phyloP scores from a whole-genome alignment of 2,888 invertebrate species.

The Aphelenchoides bicaudatus region DNA sequence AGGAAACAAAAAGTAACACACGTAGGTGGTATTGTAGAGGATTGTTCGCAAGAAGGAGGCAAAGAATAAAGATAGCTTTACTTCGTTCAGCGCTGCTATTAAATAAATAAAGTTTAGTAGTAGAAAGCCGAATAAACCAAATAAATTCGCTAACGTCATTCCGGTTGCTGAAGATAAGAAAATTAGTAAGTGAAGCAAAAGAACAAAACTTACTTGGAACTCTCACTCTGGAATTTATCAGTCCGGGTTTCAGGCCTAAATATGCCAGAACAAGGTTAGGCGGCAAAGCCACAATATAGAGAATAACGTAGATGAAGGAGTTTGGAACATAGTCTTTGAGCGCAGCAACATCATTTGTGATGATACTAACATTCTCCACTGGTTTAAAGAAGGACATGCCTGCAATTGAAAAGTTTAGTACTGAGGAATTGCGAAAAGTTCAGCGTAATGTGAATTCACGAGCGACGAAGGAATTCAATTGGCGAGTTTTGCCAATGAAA shows the following conservation, averaged over 20 bases:
- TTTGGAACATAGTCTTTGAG: constrained; percentile 38
- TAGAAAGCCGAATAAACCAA: constrained; percentile 40
- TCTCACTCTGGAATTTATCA: constrained; percentile 42
- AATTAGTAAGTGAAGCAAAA: constrained; percentile 15
- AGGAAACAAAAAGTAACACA: constrained; percentile 37
- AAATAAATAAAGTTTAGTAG: constrained; percentile 39
- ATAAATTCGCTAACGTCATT: constrained; percentile 42
- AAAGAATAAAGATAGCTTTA: constrained; percentile 36
- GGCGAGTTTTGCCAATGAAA: too few relatives aligned
- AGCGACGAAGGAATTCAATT: too few relatives aligned
- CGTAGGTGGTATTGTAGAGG: constrained; percentile 42
- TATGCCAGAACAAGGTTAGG: constrained; percentile 41
- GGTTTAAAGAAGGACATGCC: constrained; percentile 41
- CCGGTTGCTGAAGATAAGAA: too few relatives aligned
- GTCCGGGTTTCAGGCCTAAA: constrained; percentile 38
- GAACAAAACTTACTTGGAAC: too few relatives aligned
- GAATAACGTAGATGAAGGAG: constrained; percentile 40
- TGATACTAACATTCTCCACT: constrained; percentile 31
- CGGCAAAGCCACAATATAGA: constrained; percentile 39
- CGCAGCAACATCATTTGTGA: constrained; percentile 30
- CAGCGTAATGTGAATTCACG: too few relatives aligned
- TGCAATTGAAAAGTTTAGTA: too few relatives aligned
- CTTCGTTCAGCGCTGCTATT: constrained; percentile 33
- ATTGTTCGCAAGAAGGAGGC: constrained; percentile 39
- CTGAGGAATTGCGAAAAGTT: too few relatives aligned